These are phyloP conservation scores for Martes flavigula DNA, from an alignment of 2,797 vertebrate species.

Conservation along the genomic window DNA sequence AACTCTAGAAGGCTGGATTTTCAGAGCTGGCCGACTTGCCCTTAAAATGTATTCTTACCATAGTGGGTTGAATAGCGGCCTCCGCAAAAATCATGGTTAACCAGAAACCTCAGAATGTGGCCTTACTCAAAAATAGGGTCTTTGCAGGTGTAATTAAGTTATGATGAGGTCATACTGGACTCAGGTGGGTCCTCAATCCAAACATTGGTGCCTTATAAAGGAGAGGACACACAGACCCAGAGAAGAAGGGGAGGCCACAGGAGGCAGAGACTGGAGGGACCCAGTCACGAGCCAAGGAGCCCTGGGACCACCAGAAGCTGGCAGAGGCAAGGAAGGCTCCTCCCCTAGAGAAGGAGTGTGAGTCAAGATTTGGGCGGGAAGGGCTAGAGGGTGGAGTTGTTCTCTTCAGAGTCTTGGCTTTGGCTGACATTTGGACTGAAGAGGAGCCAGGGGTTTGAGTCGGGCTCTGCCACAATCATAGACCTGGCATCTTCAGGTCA, in stretches of 20 bases:
- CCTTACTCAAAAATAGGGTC: not conserved
- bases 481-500: not conserved
- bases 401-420: not conserved
- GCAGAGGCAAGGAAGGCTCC: not conserved
- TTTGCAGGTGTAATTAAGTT: not conserved
- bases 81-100: not conserved
- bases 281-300: too few relatives aligned
- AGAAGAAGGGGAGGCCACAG: too few relatives aligned
- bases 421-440: not conserved
- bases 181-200: not conserved
- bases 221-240: not conserved
- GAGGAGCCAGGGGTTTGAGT: not conserved
- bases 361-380: not conserved
- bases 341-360: not conserved
- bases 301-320: not conserved
- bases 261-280: fast-evolving
- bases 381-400: fast-evolving
- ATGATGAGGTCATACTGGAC: not conserved
- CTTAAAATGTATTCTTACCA: fast-evolving
- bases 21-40: not conserved
- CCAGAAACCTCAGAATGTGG: not conserved
- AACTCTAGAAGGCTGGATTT: not conserved
- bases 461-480: fast-evolving
- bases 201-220: fast-evolving
- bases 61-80: fast-evolving